Evolutionary conservation across 2,113 vertebrate genomes (phyloP), one percentile per base, ranked within the genome.

Genomic region (Oryzias melastigma): DNA sequence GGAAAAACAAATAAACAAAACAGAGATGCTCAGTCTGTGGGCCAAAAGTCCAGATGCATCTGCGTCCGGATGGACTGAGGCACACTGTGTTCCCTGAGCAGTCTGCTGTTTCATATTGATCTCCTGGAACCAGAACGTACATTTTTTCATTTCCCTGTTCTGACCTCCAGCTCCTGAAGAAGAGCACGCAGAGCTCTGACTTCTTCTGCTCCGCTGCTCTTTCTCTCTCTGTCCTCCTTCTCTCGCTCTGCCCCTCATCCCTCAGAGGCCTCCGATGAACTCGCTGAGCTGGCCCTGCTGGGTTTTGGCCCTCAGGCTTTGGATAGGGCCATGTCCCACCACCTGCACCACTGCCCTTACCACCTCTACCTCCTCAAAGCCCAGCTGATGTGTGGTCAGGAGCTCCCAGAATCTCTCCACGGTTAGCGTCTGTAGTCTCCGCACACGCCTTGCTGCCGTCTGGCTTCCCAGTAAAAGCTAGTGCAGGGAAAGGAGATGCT

Each of bases 311-410:
- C 93, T 85, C 64, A 65, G 70, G 90, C 83, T 81, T 85, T 93
- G 92, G 93, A 95, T 78, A 82, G 92, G 77, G 78, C 91, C 63
- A 85, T 93, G 87, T 90, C 92, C 85, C 91, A 91, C 68, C 93
- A 94, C 88, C 93, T 95, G 75, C 91, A 90, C 83, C 92, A 91
- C 82, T 96, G 94, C 89, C 93, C 91, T 88, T 95, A 94, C 91
- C 94, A 95, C 90, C 91, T 93, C 67, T 91, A 84, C 74, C 92
- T 94, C 90, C 93, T 95, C 92, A 91, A 88, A 91, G 92, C 89
- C 91, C 93, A 92, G 92, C 90, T 95, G 87, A 87, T 82, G 89
- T 94, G 94, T 77, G 92, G 91, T 89, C 93, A 83, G 90, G 92
- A 94, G 84, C 92, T 93, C 79, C 88, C 91, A 74, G 91, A 94